phyloP scores from a whole-genome alignment of 2,797 vertebrate genomes.

The Xenops minutus region DNA sequence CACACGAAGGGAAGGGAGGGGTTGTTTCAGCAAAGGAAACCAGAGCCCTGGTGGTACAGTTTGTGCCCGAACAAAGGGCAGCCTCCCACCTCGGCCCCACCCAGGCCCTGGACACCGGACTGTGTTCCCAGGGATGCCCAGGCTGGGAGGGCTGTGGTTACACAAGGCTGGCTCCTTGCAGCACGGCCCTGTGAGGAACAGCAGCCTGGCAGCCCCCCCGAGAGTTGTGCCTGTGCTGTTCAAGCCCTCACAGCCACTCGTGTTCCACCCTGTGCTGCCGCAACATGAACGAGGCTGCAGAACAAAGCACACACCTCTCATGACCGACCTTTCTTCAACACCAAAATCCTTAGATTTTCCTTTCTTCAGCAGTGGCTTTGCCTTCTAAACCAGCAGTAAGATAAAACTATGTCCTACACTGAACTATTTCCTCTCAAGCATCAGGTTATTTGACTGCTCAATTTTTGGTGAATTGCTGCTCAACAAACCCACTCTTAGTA shows the following conservation, averaged over 20 bases:
- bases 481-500: not conserved
- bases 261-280: not conserved
- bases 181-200: not conserved
- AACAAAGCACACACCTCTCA: not conserved
- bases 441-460: not conserved
- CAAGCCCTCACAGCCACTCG: rapidly evolving
- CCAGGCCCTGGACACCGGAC: not conserved
- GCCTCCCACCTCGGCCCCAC: not conserved
- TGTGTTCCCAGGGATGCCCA: not conserved
- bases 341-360: not conserved
- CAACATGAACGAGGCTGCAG: not conserved
- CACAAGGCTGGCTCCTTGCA: rapidly evolving
- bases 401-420: not conserved
- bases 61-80: not conserved
- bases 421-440: not conserved
- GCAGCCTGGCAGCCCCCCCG: not conserved
- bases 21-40: not conserved
- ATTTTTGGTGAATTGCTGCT: not conserved
- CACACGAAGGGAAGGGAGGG: not conserved
- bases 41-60: not conserved
- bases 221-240: not conserved
- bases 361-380: not conserved
- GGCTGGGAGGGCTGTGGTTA: not conserved
- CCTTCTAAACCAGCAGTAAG: not conserved
- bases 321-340: not conserved